Evolutionary conservation across 2,113 vertebrate species (phyloP), one percentile per base, ranked within the genome.

Genomic region (Cyrtonyx montezumae): DNA sequence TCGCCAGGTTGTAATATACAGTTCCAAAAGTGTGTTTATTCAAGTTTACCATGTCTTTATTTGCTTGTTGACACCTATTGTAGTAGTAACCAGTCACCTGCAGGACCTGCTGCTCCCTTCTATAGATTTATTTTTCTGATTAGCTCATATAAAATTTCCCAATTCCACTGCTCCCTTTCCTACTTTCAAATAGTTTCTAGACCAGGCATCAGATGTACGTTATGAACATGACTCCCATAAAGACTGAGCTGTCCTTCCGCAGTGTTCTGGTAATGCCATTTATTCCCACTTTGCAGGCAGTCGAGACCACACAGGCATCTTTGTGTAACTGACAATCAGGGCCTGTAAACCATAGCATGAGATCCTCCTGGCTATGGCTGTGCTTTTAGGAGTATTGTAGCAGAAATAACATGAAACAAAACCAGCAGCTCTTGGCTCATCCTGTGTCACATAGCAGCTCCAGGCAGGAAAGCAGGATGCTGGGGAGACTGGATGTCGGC

Each of bases 401-500:
- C 45, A 69, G 45, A 84, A 91, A 84, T 43, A 73, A 30, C 22
- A 40, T 80, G 36, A 67, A 79, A 78, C 13, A 79, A 69, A 94
- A 87, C 12, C 70, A 91, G 71, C 32, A 91, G 88, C 88, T 81
- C 75, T 34, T 93, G 86, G 70, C 70, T 94, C 69, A 36, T 73
- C 53, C 68, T 40, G 25, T 17, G 49, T 77, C 67, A 62, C 71
- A 79, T 20, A 88, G 37, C 55, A 67, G 49, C 51, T 28, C 45
- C 42, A n/a, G 0, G 2, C 4, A 23, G 53, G 67, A 73, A 74
- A 7, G 78, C 74, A 87, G 92, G 74, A 84, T 93, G 84, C 20
- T 46, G 81, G 81, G 87, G 46, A 94, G 88, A 69, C 83, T 66
- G 63, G 51, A 61, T 56, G 85, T 83, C 58, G 32, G 68, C 85